phyloP scores from a whole-genome alignment of 2,113 vertebrate genomes.

The Xenopus laevis region DNA sequence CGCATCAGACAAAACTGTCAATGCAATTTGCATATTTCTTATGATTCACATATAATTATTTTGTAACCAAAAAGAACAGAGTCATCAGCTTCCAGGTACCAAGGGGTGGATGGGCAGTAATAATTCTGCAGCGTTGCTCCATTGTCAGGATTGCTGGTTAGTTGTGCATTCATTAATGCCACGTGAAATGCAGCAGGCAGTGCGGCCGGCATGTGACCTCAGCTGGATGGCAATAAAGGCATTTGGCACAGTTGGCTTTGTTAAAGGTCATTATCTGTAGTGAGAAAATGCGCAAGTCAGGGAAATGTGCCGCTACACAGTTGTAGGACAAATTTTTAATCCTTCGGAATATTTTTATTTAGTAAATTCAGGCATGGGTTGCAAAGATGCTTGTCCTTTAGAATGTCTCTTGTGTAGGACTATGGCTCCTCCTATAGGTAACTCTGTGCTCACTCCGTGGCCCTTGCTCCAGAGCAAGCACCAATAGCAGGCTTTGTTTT shows the following conservation, averaged over 20 bases:
- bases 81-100: too few relatives aligned
- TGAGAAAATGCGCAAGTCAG: conserved; percentile 26
- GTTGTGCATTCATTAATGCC: not conserved
- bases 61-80: too few relatives aligned
- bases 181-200: not conserved
- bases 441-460: too few relatives aligned
- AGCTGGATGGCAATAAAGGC: conserved; percentile 3
- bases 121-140: not conserved
- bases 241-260: conserved; percentile 11
- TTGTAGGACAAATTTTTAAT: conserved; percentile 4
- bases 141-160: too few relatives aligned
- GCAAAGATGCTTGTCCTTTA: not conserved
- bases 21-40: too few relatives aligned
- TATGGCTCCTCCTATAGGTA: not conserved
- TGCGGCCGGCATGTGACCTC: conserved; percentile 1
- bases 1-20: too few relatives aligned
- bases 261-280: conserved; percentile 25
- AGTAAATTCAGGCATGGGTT: conserved; percentile 11
- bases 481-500: too few relatives aligned
- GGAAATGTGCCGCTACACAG: conserved; percentile 16
- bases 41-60: too few relatives aligned
- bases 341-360: conserved; percentile 12
- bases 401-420: not conserved
- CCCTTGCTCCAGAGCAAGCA: too few relatives aligned
- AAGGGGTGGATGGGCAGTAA: too few relatives aligned